These are phyloP conservation scores for Spodoptera littoralis DNA, from an alignment of 2,888 invertebrate species.

Conservation along the genomic window DNA sequence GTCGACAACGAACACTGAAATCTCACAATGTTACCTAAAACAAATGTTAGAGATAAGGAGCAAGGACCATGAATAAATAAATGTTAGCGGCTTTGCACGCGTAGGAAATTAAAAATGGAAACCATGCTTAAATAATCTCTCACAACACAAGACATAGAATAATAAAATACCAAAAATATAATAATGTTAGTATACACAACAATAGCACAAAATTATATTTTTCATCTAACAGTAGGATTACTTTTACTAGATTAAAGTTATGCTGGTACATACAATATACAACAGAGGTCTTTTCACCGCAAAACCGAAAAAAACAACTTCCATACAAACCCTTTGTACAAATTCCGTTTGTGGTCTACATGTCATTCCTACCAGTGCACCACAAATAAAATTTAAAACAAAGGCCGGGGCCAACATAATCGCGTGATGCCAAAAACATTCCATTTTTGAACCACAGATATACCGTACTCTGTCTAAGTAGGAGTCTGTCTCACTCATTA, in stretches of 20 bases:
- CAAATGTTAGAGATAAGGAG: constrained; percentile 33
- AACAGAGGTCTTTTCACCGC: constrained; percentile 8
- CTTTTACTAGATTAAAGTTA: constrained; percentile 6
- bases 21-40: constrained; percentile 32
- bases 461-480: constrained; percentile 35
- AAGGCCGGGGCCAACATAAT: constrained; percentile 37
- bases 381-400: constrained; percentile 43
- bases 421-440: constrained; percentile 49
- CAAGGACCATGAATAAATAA: constrained; percentile 33
- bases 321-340: constrained; percentile 27
- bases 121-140: constrained; percentile 16
- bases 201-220: not conserved
- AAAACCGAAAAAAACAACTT: constrained; percentile 16
- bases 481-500: constrained; percentile 73
- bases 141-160: constrained; percentile 15
- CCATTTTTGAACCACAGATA: constrained; percentile 28
- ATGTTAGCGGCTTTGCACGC: constrained; percentile 24
- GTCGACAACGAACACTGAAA: constrained; percentile 26
- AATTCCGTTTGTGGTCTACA: constrained; percentile 48
- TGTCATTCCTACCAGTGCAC: constrained; percentile 37
- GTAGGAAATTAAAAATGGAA: constrained; percentile 37
- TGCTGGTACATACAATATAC: constrained; percentile 15
- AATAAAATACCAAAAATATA: no score
- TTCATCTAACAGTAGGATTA: constrained; percentile 13
- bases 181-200: not conserved